Evolutionary conservation across 2,888 invertebrate species (phyloP), one percentile per base, ranked within the genome.

Genomic region (Tricholauxania praeusta): DNA sequence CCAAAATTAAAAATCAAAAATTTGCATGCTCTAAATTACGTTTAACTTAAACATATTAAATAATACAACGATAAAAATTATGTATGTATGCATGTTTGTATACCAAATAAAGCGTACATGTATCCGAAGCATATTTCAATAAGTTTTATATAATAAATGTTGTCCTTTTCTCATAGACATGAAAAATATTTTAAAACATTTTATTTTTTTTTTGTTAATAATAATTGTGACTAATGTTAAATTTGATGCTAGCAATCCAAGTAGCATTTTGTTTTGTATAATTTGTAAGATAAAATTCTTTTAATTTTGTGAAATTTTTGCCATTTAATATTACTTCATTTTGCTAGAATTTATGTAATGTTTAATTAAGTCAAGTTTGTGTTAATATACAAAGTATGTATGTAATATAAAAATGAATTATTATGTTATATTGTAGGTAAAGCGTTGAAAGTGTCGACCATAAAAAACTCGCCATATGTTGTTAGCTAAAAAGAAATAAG

Each of bases 261-360:
- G 39, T 47, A 62, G 28, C 28, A 39, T 62, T 62, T 32, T 28
- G 12, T 22, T 15, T 14, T 28, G 60, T 48, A 63, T 19, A 47
- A 12, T 48, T 64, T 64, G 22, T 22, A 64, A 51, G 64, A 51
- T 64, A 64, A 64, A 64, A 64, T 64, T 51, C 51, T 64, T 39
- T 39, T 39, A 39, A 39, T 39, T 39, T 39, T 39, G 1, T 39
- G 39, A 39, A 39, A 39, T 10, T 39, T 55, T 55, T 55, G 22
- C 22, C 22, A 12, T 57, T n/a, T 57, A 53, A 1, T 15, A 19
- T 53, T 53, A 17, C 53, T 19, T 53, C 14, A 53, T 57, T 39
- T 39, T 39, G 39, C 39, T 39, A 39, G 10, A 39, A 39, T 39
- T 39, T 39, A 39, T 7, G 39, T 39, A 39, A 10, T 39, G 39